Evolutionary conservation across 2,797 vertebrate species (phyloP).

Genomic region (Petrocephalus sullivani): DNA sequence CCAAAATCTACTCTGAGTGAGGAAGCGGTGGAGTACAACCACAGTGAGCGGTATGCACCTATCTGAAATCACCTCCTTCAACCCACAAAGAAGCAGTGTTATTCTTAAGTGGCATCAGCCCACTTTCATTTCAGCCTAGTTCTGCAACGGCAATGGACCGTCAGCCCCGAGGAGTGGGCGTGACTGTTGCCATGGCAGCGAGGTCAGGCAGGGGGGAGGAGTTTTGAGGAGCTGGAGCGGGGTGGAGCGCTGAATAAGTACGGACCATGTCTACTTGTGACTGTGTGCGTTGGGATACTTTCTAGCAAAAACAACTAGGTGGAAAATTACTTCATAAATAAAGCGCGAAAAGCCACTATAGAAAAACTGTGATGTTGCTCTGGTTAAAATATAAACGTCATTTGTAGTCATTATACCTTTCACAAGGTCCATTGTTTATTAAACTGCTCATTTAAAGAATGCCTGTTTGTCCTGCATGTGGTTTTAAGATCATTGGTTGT

Average conservation of each 20-base stretch:
- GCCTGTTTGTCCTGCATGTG: not conserved
- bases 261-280: not conserved
- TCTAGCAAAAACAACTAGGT: not conserved
- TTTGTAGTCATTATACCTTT: not conserved
- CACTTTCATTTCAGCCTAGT: conserved; percentile 3
- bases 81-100: not conserved
- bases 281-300: not conserved
- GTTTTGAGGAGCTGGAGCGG: not conserved
- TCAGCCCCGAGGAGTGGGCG: not conserved
- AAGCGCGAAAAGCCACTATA: not conserved
- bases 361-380: not conserved
- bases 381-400: not conserved
- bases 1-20: not conserved
- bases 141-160: not conserved
- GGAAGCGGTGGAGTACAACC: not conserved
- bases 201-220: not conserved
- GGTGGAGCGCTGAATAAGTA: not conserved
- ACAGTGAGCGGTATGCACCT: not conserved
- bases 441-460: not conserved
- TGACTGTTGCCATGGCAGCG: not conserved
- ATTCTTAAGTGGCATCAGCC: not conserved
- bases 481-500: no score
- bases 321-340: not conserved
- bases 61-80: not conserved
- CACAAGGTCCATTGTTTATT: not conserved